Evolutionary conservation across 2,797 vertebrate species (phyloP).

Genomic region (Gymnocypris eckloni): DNA sequence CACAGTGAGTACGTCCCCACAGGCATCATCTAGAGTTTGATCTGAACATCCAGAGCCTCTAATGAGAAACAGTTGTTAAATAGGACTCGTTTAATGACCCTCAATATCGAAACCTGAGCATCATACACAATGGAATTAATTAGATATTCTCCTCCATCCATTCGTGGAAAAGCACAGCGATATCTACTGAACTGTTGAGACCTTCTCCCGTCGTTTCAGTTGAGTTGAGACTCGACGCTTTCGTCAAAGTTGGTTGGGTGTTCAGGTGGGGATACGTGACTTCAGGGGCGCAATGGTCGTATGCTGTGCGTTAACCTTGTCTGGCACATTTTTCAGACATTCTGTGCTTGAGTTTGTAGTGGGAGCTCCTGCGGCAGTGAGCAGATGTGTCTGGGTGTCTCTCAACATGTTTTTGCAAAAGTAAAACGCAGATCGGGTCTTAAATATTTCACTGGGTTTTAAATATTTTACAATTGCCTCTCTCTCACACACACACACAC

Average conservation of each 20-base stretch:
- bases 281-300: slow-evolving; percentile 2
- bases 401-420: slow-evolving; percentile 48
- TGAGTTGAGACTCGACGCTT: background rate
- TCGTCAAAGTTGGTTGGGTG: slow-evolving; percentile 37
- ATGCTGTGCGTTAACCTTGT: slow-evolving; percentile 51
- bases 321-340: slow-evolving; percentile 55
- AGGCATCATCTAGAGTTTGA: slow-evolving; percentile 20
- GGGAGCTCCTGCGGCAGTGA: slow-evolving; percentile 51
- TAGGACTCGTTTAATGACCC: slow-evolving; percentile 14
- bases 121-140: slow-evolving; percentile 33
- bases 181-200: slow-evolving; percentile 27
- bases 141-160: slow-evolving; percentile 12
- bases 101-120: slow-evolving; percentile 2
- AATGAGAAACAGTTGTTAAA: slow-evolving; percentile 44
- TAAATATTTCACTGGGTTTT: slow-evolving; percentile 29
- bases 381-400: slow-evolving; percentile 58
- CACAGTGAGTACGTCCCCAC: background rate
- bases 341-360: slow-evolving; percentile 34
- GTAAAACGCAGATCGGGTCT: slow-evolving; percentile 43
- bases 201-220: slow-evolving; percentile 20
- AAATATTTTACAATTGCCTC: slow-evolving; percentile 32
- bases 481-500: background rate
- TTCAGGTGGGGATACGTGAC: slow-evolving; percentile 33
- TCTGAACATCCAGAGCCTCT: slow-evolving; percentile 15
- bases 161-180: background rate